Evolutionary conservation across 1,140 invertebrate genomes (phyloP), one percentile per base, ranked within the genome.

Genomic region (Bombus waltoni): DNA sequence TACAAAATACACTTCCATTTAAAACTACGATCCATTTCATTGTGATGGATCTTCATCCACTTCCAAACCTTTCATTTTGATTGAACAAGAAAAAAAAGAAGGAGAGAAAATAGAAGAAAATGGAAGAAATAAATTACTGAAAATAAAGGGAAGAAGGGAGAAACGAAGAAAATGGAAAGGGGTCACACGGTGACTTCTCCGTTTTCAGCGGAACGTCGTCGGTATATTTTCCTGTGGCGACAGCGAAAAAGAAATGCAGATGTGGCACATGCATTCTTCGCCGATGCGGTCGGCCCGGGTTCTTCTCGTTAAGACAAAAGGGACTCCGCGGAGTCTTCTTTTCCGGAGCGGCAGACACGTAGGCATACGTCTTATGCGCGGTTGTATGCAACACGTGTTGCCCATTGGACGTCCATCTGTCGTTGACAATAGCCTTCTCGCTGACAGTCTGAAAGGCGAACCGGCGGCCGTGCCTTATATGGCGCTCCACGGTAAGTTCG

Each of bases 341-440:
- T 89, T 85, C 76, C 83, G 87, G 81, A 74, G 79, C 81, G 44
- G 72, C 42, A 66, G 82, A 73, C 84, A 86, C 86, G 83, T 81
- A 80, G 40, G 74, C 78, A 88, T 86, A 83, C 80, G 71, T 89
- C 86, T 83, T 82, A 78, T 71, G 75, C 78, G 25, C 71, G 80
- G 83, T 85, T 88, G 90, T 93, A 93, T 93, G 93, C 91, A 90
- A 93, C 92, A 92, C 92, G 91, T 93, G 91, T 91, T 92, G 88
- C 86, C 90, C 90, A 92, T 93, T 94, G 91, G 93, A 93, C 90
- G 92, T 93, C 93, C 93, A 93, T 94, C 92, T 93, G 93, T 92
- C 91, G 93, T 91, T 93, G 92, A 93, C 93, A 93, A 93, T 93
- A 93, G 90, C 88, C 90, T 92, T 90, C 87, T 92, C 92, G 88